A percentile compares a stretch with the other conserved stretches of the same genome.
phyloP scores from a whole-genome alignment of 2,888 invertebrate genomes.

The Agrotis clavis region DNA sequence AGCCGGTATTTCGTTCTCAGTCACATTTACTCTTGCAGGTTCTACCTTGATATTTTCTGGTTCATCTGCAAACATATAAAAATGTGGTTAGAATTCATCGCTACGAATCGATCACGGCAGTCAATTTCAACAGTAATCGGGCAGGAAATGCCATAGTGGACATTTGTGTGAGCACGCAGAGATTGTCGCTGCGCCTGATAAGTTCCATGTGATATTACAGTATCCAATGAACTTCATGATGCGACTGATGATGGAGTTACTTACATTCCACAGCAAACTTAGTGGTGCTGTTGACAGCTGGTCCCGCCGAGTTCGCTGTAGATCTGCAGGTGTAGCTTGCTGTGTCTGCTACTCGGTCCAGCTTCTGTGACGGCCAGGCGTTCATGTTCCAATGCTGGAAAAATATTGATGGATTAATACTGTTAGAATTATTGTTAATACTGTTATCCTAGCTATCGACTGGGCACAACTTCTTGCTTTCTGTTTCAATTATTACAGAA shows the following conservation, averaged over 20 bases:
- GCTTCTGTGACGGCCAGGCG: constrained; percentile 94
- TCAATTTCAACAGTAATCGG: no score
- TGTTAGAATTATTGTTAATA: rapidly evolving
- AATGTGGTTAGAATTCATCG: background rate
- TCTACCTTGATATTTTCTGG: constrained; percentile 96
- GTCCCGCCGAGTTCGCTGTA: constrained; percentile 94
- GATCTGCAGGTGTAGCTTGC: constrained; percentile 96
- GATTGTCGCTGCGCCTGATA: no score
- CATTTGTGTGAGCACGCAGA: no score
- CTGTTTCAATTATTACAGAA: no score
- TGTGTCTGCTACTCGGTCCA: constrained; percentile 95
- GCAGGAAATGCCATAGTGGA: no score
- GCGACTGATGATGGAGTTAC: constrained; percentile 77
- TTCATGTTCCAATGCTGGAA: constrained; percentile 95
- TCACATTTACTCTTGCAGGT: constrained; percentile 86
- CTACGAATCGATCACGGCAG: background rate
- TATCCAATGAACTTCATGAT: no score
- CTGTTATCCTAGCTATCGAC: no score
- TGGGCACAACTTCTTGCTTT: no score
- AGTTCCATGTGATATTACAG: no score
- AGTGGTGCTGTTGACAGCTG: constrained; percentile 95
- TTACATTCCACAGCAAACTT: constrained; percentile 97
- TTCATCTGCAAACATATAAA: constrained; percentile 79
- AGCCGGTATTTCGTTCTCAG: constrained; percentile 86
- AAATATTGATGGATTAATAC: background rate